These are phyloP conservation scores for Agraylea sexmaculata DNA, from an alignment of 1,140 invertebrate species.

Conservation along the genomic window DNA sequence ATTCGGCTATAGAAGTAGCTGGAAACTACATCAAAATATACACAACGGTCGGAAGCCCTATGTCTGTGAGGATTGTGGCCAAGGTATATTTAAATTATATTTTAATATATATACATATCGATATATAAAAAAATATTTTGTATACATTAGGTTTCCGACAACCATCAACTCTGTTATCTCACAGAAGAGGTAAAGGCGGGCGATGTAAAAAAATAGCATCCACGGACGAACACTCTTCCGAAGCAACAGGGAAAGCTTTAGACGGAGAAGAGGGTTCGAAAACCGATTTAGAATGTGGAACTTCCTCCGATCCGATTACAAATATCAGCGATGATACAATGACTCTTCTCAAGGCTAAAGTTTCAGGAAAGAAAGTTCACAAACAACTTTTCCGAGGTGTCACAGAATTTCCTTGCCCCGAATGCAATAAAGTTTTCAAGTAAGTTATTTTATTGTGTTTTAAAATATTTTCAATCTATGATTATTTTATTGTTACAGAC, in stretches of 20 bases:
- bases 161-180: no score
- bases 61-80: constrained; percentile 18
- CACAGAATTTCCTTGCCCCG: constrained; percentile 46
- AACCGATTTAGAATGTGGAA: constrained; percentile 27
- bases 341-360: constrained; percentile 3
- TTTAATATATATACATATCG: neutral
- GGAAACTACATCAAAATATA: constrained; percentile 17
- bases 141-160: no score
- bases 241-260: constrained; percentile 24
- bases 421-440: constrained; percentile 48
- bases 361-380: constrained; percentile 2
- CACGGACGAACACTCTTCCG: constrained; percentile 25
- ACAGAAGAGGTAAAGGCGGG: no score
- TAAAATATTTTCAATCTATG: constrained; percentile 20
- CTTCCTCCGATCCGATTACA: constrained; percentile 26
- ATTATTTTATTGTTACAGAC: constrained; percentile 7
- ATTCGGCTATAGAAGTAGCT: constrained; percentile 13
- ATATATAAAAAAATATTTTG: no score
- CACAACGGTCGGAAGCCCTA: constrained; percentile 18
- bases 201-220: constrained; percentile 30
- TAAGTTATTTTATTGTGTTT: constrained; percentile 38
- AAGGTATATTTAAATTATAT: constrained; percentile 22
- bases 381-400: constrained; percentile 29
- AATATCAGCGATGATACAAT: constrained; percentile 1
- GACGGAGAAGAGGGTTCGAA: constrained; percentile 26